Base-by-base conservation (phyloP, 2,113 vertebrate species). In the Callochromis pleurospilus region DNA sequence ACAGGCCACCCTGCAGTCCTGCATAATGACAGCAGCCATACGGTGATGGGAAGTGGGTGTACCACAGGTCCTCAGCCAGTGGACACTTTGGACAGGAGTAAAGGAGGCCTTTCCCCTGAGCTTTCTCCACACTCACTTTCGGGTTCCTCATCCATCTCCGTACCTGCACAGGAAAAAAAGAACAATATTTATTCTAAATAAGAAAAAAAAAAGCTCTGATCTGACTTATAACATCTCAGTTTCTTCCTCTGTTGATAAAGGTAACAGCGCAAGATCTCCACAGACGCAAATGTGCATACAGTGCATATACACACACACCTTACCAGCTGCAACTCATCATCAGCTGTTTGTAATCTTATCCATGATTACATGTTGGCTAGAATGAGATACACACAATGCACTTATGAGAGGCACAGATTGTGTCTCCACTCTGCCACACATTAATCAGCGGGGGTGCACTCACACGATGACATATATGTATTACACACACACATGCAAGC, bases 121-220 rank as follows among this genome's bases (percentile, higher is more conserved):
- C 95, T 90, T 99, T 98, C 90, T 99, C 98, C 90, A 95, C 95
- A 3, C 94, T 97, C 84, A 98, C 97, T 95, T 98, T 97, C 0
- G 98, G 98, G 90, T 96, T 99, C 68, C 97, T 97, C 96, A 99
- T 99, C 98, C 98, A 99, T 93, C 98, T 95, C 62, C 98, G 97
- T 83, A 99, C 98, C 98, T 99, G 93, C 6, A 65, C 6, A 31
- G 5, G 33, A 26, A 26, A 84, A n/a, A 38, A 65, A 12, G 13
- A 49, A 77, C 0, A 3, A 10, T 10, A 6, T 15, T 21, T 56
- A 6, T 14, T 80, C 3, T 3, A 6, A 65, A 10, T 6, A 21
- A 33, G 85, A 82, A 26, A 7, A 70, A 62, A 26, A 75, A 75
- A 75, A 1, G 5, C 14, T 29, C 9, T 21, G 21, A 15, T 40